Evolutionary conservation across 1,140 invertebrate genomes (phyloP).

Genomic region (Calliphora vicina): DNA sequence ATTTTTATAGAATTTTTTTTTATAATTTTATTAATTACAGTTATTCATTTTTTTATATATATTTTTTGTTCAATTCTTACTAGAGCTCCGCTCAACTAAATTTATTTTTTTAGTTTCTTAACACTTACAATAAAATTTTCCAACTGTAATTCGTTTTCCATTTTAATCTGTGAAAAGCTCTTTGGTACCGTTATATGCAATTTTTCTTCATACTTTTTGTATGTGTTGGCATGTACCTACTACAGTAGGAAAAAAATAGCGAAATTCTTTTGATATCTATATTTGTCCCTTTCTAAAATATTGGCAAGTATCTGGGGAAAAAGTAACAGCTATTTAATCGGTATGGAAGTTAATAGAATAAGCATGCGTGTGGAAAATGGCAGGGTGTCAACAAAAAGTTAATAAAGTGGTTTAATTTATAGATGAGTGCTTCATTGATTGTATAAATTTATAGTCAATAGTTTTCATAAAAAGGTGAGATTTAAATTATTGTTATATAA

Average conservation of each 20-base stretch:
- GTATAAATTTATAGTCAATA: no score
- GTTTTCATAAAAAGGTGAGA: no score
- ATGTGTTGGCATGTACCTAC: slow-evolving; percentile 4
- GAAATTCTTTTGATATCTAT: background rate
- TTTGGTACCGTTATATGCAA: slow-evolving; percentile 19
- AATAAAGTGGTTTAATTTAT: no score
- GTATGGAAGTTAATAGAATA: background rate
- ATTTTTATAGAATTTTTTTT: background rate
- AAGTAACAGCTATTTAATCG: background rate
- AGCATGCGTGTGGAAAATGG: background rate
- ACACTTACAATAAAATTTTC: slow-evolving; percentile 22
- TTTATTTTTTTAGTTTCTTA: slow-evolving; percentile 15
- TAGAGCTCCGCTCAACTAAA: slow-evolving; percentile 19
- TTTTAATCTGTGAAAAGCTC: slow-evolving; percentile 14
- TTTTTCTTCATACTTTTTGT: background rate
- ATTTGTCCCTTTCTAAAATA: background rate
- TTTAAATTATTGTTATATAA: no score
- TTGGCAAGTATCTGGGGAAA: background rate
- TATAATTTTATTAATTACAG: background rate
- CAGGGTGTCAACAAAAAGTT: background rate
- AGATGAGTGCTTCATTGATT: no score
- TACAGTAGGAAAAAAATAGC: background rate
- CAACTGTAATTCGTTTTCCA: slow-evolving; percentile 31
- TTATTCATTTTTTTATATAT: background rate
- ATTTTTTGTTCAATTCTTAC: slow-evolving; percentile 7